A percentile compares a stretch with the other conserved stretches of the same genome.
phyloP scores from a whole-genome alignment of 2,797 vertebrate species.

The Emydoidea blandingii region DNA sequence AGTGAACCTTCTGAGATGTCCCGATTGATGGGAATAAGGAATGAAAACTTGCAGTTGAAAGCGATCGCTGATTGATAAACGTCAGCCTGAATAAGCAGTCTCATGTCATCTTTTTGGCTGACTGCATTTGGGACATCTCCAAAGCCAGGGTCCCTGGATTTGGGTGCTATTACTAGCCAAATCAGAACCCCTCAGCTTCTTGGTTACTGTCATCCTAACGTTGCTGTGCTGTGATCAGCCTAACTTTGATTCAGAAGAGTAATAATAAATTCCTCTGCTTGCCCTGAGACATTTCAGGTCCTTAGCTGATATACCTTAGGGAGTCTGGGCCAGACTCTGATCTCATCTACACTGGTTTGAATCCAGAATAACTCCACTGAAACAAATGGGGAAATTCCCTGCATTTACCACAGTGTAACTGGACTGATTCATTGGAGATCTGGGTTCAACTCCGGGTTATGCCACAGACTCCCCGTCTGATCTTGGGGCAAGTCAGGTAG shows the following conservation, averaged over 20 bases:
- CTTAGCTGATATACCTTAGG: background rate
- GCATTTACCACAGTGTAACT: background rate
- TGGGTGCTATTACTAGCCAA: background rate
- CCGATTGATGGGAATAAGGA: constrained; percentile 58
- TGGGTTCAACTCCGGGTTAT: background rate
- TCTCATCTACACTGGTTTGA: background rate
- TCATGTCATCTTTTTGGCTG: background rate
- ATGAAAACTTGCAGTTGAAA: constrained; percentile 56
- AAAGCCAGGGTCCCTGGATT: background rate
- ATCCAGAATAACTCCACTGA: background rate
- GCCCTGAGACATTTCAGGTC: background rate
- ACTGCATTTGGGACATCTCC: constrained; percentile 9
- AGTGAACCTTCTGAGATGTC: constrained; percentile 38
- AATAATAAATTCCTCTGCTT: background rate
- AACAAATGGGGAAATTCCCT: background rate
- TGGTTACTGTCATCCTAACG: background rate
- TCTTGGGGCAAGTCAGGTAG: background rate
- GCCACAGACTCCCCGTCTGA: background rate
- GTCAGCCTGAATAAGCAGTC: constrained; percentile 37
- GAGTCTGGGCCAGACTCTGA: background rate
- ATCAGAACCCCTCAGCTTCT: background rate
- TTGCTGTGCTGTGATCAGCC: background rate
- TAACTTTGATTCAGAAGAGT: background rate
- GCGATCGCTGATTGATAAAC: constrained; percentile 55
- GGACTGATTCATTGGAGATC: background rate